These are phyloP conservation scores for Galeopsomyia nigrocyanea DNA, from an alignment of 2,888 invertebrate genomes.

Conservation along the genomic window DNA sequence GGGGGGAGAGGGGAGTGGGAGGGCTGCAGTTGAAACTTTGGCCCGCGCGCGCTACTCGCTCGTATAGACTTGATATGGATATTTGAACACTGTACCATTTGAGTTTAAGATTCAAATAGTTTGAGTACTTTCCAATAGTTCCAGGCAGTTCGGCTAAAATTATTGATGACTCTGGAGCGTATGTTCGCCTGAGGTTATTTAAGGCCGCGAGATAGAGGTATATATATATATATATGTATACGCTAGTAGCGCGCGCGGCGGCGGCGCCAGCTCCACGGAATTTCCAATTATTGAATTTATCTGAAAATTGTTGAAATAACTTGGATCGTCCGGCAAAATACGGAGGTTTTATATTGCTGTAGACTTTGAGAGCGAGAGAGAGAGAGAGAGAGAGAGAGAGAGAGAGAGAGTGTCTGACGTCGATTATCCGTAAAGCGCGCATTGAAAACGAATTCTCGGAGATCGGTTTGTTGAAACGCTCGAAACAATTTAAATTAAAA, in stretches of 20 bases:
- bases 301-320: slow-evolving; percentile 20
- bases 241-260: too few species aligned
- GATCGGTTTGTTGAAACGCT: too few species aligned
- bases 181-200: slow-evolving; percentile 22
- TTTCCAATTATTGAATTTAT: slow-evolving; percentile 31
- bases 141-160: slow-evolving; percentile 3
- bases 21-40: background rate
- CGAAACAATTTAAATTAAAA: too few species aligned
- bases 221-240: too few species aligned
- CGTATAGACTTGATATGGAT: slow-evolving; percentile 5
- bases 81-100: slow-evolving; percentile 30
- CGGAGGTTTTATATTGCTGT: slow-evolving; percentile 1
- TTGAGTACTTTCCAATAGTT: slow-evolving; percentile 25
- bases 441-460: too few species aligned
- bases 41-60: background rate
- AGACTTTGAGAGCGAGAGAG: too few species aligned
- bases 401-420: too few species aligned
- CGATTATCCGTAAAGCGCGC: too few species aligned
- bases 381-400: too few species aligned
- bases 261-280: slow-evolving; percentile 8
- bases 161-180: slow-evolving; percentile 18
- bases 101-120: slow-evolving; percentile 35
- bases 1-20: too few species aligned
- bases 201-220: slow-evolving; percentile 7
- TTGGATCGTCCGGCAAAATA: background rate